phyloP scores from a whole-genome alignment of 64 coral and sea anemone genomes.

The Montipora sp. region DNA sequence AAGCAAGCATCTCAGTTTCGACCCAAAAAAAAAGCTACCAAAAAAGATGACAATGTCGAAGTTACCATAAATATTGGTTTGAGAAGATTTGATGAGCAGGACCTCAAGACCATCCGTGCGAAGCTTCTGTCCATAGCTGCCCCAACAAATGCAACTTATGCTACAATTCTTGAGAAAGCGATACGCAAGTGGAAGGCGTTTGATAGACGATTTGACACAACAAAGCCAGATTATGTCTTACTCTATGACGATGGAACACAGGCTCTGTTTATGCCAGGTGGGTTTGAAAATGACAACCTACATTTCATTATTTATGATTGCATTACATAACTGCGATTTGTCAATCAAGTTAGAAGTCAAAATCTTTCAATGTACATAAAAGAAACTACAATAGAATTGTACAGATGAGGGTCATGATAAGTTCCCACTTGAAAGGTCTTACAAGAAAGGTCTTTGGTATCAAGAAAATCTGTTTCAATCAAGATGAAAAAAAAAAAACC shows the following conservation, averaged over 20 bases:
- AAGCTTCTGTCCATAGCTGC: conserved; percentile 43
- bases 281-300: too few species aligned
- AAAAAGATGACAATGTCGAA: not conserved
- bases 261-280: conserved; percentile 52
- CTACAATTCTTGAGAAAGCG: conserved; percentile 40
- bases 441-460: too few species aligned
- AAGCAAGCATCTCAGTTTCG: conserved; percentile 49
- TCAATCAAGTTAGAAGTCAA: too few species aligned
- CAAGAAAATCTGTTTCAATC: too few species aligned
- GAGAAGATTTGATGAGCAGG: conserved; percentile 41
- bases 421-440: too few species aligned
- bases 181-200: conserved; percentile 46
- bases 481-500: too few species aligned
- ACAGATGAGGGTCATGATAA: too few species aligned
- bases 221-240: conserved; percentile 1
- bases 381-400: too few species aligned
- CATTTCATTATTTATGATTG: too few species aligned
- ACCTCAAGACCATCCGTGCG: conserved; percentile 54
- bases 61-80: conserved; percentile 16
- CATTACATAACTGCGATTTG: too few species aligned
- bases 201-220: conserved; percentile 22
- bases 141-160: conserved; percentile 60
- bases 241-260: conserved; percentile 47
- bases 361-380: too few species aligned
- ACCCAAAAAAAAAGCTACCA: conserved; percentile 18